These are phyloP conservation scores for Brachionus rubens DNA, from an alignment of 1,140 invertebrate genomes.

Conservation along the genomic window DNA sequence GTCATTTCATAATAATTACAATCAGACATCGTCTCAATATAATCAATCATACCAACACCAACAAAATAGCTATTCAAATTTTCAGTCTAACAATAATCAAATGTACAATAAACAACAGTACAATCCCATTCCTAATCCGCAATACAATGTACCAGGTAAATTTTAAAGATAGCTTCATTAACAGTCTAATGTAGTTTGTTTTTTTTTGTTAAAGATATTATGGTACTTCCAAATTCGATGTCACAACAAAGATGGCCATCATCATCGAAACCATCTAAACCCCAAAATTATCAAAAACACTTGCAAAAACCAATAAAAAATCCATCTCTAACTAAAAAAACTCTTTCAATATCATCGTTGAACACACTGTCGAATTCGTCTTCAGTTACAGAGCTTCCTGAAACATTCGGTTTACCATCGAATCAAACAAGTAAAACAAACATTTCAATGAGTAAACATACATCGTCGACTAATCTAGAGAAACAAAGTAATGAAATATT, in stretches of 20 bases:
- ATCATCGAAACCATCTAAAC: background rate
- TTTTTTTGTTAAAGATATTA: conserved; percentile 18
- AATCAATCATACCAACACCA: conserved; percentile 16
- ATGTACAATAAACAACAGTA: background rate
- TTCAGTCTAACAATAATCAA: background rate
- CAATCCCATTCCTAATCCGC: background rate
- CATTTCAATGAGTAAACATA: background rate
- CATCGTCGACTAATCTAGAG: conserved; percentile 6
- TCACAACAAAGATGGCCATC: conserved; percentile 33
- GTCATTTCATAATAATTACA: background rate
- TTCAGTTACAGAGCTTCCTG: conserved; percentile 22
- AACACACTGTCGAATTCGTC: background rate
- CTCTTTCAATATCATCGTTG: background rate
- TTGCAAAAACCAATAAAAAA: no score
- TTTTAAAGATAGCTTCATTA: no score
- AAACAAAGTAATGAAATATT: background rate
- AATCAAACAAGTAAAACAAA: conserved; percentile 25
- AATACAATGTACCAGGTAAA: background rate
- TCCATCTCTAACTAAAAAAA: background rate
- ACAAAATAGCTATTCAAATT: conserved; percentile 5
- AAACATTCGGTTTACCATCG: conserved; percentile 43
- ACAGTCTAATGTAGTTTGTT: no score
- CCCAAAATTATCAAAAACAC: no score
- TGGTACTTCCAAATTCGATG: conserved; percentile 40
- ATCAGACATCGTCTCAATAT: background rate